A percentile compares a stretch with the other conserved stretches of the same genome.
Conservation (phyloP, 2,113 vertebrate species). For the Toxostoma redivivum region DNA sequence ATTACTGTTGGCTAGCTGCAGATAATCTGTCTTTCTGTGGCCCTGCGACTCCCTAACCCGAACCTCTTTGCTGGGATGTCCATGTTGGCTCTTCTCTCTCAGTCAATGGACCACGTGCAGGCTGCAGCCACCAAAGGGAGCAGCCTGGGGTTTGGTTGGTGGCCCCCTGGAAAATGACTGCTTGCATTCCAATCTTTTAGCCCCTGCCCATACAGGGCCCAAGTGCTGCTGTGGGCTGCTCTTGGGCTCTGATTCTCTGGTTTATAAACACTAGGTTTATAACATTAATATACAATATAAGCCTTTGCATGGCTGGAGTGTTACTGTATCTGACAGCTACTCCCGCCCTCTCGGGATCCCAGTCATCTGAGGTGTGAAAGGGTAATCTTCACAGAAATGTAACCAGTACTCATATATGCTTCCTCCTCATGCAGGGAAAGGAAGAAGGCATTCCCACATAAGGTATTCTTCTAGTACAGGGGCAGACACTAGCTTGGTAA, state of each 20-base stretch:
- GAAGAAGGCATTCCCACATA: not conserved
- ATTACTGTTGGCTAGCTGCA: not conserved
- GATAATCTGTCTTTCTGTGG: not conserved
- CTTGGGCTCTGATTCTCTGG: fast-evolving
- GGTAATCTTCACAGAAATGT: not conserved
- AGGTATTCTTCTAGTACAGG: fast-evolving
- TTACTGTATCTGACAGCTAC: not conserved
- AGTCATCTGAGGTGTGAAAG: not conserved
- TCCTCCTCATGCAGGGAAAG: not conserved
- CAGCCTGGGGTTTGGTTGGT: not conserved
- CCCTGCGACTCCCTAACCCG: fast-evolving
- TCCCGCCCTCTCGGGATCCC: fast-evolving
- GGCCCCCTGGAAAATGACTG: not conserved
- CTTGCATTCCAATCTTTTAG: not conserved
- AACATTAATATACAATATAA: not conserved
- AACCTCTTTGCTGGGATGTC: not conserved
- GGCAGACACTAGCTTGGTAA: not conserved
- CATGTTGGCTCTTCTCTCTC: not conserved
- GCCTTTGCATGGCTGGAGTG: not conserved
- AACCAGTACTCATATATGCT: fast-evolving
- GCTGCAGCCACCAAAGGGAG: not conserved
- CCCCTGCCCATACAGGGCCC: too few relatives aligned
- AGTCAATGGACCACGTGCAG: fast-evolving
- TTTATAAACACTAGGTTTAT: not conserved
- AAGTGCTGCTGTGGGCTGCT: not conserved